Percentiles rank a stretch among this genome's conserved stretches.
These are phyloP conservation scores for Calvadosia cruxmelitensis DNA, from an alignment of 30 jellyfish, hydroid and myxozoan genomes.

Conservation along the genomic window DNA sequence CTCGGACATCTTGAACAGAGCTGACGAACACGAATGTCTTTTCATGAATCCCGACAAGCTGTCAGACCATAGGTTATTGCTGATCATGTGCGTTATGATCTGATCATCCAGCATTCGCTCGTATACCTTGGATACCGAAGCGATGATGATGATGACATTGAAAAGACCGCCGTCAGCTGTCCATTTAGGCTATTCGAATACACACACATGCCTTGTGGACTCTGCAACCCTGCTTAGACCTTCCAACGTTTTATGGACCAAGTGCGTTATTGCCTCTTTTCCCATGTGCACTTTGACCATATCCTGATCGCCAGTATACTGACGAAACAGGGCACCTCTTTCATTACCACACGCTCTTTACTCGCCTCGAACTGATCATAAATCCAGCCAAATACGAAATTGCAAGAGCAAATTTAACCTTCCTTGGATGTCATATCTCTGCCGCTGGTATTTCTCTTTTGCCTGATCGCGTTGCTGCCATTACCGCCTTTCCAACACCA, in stretches of 20 bases:
- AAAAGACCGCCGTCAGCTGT: conserved; percentile 31
- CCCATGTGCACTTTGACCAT: conserved; percentile 22
- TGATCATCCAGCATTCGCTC: too few species aligned
- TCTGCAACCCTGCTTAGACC: conserved; percentile 39
- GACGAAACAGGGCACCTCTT: conserved; percentile 25
- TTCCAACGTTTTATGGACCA: conserved; percentile 35
- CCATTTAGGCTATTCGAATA: conserved; percentile 40
- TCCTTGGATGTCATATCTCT: conserved; percentile 33
- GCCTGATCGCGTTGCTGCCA: too few species aligned
- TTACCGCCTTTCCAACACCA: too few species aligned
- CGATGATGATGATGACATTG: conserved; percentile 23
- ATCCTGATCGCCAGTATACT: conserved; percentile 20
- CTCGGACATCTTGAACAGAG: too few species aligned
- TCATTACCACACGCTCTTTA: conserved; percentile 14
- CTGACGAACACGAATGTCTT: too few species aligned
- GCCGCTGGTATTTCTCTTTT: conserved; percentile 30
- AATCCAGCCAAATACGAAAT: conserved; percentile 27
- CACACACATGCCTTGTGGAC: conserved; percentile 36
- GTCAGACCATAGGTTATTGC: too few species aligned
- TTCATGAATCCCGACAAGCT: too few species aligned
- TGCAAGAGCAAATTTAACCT: conserved; percentile 5
- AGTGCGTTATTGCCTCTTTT: conserved; percentile 21
- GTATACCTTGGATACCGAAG: too few species aligned
- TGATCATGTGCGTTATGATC: too few species aligned
- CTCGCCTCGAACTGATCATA: conserved; percentile 12